Base-by-base conservation (phyloP, 2,113 vertebrate genomes). In the Corythornis vintsioides region DNA sequence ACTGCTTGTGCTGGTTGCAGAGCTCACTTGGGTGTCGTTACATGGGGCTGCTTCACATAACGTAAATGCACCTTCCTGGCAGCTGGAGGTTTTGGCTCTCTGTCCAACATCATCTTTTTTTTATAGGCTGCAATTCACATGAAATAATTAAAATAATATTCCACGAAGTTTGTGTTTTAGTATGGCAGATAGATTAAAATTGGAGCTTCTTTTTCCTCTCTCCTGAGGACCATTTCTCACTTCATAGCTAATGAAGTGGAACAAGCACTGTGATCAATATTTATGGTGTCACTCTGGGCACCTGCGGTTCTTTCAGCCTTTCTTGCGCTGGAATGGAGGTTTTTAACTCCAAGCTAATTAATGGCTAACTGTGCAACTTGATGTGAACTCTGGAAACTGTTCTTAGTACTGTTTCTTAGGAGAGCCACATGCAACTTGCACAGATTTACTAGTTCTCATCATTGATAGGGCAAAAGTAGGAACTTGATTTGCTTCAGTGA, bases 101-200 rank as follows among this genome's bases (percentile, higher is more conserved):
- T 88, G 76, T 91, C 55, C 69, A 92, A 94, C 75, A 87, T 76
- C 19, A 33, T 19, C 10, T 85, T 79, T 86, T 59, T 25, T 4
- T 43, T 11, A 15, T 74, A 14, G 69, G 16, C 86, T 78, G 26
- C 40, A 94, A 56, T 72, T 91, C 64, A 55, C 73, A 66, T 35
- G 78, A 43, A 84, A 87, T 91, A 95, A 92, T 78, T 94, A 87
- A 89, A 94, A 88, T 83, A 93, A 91, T 94, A 88, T 67, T 95
- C 89, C 53, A 71, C 1, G 6, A 80, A 53, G 48, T 77, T 80
- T 91, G 57, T 4, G 0, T 88, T 96, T 94, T 42, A 75, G 60
- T 71, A 43, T 0, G 11, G 65, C 21, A 2, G 11, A 38, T 81
- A 74, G 94, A 88, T 92, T 91, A 74, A 77, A 93, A 92, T 64